Base-by-base conservation (phyloP, 92 coral and sea anemone species). In the Epizoanthus scotinus region DNA sequence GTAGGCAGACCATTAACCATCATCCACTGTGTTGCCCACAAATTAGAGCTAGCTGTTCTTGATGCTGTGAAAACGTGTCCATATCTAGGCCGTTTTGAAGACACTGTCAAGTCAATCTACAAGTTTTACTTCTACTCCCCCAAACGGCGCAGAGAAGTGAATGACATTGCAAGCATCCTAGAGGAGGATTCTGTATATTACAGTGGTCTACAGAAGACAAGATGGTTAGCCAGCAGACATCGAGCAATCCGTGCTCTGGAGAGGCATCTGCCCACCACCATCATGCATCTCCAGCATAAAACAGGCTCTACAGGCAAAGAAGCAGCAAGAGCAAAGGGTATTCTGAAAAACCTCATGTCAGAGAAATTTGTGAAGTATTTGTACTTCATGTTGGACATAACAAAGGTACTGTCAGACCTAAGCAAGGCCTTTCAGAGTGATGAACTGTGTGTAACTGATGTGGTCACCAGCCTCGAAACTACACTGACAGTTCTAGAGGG, bases 11-110 rank as follows among this genome's bases (percentile, higher is more conserved):
- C 84, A 38, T 2, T 84, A 40, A 52, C 40, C 73, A 69, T 87
- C 77, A 83, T 63, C 29, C 87, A 87, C 77, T 87, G 91, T 78
- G 84, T 83, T 1, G 87, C 91, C 24, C 87, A 87, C 81, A 83
- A 73, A 13, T 52, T 87, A 25, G 84, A 87, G 68, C 55, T 87
- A 66, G 91, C 88, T 47, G 87, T 87, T 40, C 56, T 83, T 21
- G 90, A 87, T 75, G 81, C 87, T 20, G 58, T 87, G 20, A 87
- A 83, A 44, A 34, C 20, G 24, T 47, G 44, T 4, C 73, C 82
- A 22, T 66, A 75, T 60, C 71, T 77, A 14, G n/a, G 28, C 42
- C 28, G n/a, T 21, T 81, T 87, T 73, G 63, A 63, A 42, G 90
- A 82, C 5, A 66, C 73, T 13, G 86, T 87, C 1, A 74, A 74